These are phyloP conservation scores for Phainopepla nitens DNA, from an alignment of 2,113 vertebrate species.

Conservation along the genomic window DNA sequence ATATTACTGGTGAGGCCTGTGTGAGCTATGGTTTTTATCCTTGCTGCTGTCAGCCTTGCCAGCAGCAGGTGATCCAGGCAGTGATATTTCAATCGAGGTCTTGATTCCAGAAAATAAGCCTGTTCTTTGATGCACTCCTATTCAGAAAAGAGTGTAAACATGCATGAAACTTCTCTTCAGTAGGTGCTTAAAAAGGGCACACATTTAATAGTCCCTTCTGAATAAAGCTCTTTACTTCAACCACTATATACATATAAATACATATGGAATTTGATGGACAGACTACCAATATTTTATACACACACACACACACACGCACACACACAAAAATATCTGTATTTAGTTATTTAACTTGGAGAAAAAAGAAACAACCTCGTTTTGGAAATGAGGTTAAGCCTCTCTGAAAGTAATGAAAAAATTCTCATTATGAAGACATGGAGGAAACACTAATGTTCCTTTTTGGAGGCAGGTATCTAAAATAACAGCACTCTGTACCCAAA, in stretches of 20 bases:
- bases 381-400: constrained; percentile 4
- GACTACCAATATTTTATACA: background rate
- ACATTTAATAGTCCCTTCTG: background rate
- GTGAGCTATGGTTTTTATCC: background rate
- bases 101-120: background rate
- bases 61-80: background rate
- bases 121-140: background rate
- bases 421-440: background rate
- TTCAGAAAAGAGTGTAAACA: background rate
- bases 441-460: background rate
- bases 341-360: background rate
- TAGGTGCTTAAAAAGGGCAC: background rate
- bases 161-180: background rate
- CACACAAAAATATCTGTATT: background rate
- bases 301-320: too few relatives aligned
- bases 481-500: background rate
- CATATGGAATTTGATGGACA: background rate
- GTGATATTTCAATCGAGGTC: background rate
- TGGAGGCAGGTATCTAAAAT: background rate
- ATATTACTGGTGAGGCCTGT: background rate
- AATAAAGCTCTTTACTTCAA: background rate
- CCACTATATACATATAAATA: background rate
- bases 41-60: background rate
- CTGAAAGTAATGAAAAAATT: background rate
- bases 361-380: background rate